Base-by-base conservation (phyloP, 2,797 vertebrate species). In the Leptoclinus maculatus region DNA sequence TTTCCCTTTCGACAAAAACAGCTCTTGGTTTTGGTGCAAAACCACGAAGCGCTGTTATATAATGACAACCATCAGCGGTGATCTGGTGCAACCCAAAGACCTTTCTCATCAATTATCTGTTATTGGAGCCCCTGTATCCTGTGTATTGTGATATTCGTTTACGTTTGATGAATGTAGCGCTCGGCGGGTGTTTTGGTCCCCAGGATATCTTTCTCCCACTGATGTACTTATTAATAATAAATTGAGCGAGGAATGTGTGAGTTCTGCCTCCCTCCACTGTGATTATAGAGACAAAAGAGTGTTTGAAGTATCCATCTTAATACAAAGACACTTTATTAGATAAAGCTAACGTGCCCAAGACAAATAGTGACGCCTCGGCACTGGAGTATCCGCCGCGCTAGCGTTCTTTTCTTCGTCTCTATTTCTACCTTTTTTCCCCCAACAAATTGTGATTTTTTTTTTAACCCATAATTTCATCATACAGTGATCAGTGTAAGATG, bases 201-300 rank as follows among this genome's bases (percentile, higher is more conserved):
- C 89, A 83, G 94, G 95, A 95, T 94, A 95, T 95, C 93, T 93
- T 93, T 91, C 92, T 93, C 92, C 92, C 93, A 94, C 93, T 96
- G 94, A 96, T 96, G 95, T 95, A 95, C 94, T 96, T 95, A 96
- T 96, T 95, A 95, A 95, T 95, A 95, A 96, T 96, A 95, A 95
- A 96, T 95, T 95, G 95, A 93, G 91, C 79, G 92, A 95, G 91
- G 94, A 95, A 94, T 95, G 94, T 95, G 94, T 93, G 95, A 94
- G 94, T 94, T 93, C 93, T 94, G 91, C 94, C 93, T 94, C 94
- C 93, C 94, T 94, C 92, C 92, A 89, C 93, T 93, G 93, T 95
- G 95, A 95, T 95, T 95, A 95, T 95, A 92, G 93, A 94, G 94
- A 95, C 94, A 94, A 95, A 94, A 93, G 94, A 91, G 91, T 89